Base-by-base conservation (phyloP, 1,140 invertebrate species). In the Ptiloglossa arizonensis region DNA sequence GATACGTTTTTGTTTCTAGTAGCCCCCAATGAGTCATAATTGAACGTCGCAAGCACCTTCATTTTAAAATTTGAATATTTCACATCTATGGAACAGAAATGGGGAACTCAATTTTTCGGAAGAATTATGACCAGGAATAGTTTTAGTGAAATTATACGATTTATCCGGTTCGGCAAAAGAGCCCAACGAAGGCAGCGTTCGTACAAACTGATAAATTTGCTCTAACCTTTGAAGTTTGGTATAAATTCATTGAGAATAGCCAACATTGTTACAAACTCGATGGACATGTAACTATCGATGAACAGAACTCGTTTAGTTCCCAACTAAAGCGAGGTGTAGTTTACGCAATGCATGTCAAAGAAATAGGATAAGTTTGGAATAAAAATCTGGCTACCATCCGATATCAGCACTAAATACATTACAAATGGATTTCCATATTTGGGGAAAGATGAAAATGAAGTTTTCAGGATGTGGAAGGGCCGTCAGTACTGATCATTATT, bases 381-480 rank as follows among this genome's bases (percentile, higher is more conserved):
- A 19, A 50, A 50, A 50, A 22, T 22, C 19, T 50, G 48, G 48
- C 22, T 50, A 19, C 5, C 48, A 8, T 50, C 48, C 5, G 48
- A 50, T 22, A n/a, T 50, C 19, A 57, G 80, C 15, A 82, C 24
- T 19, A 91, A 91, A 75, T 92, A 91, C 78, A 44, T 92, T n/a
- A n/a, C n/a, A n/a, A n/a, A n/a, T n/a, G n/a, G n/a, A n/a, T n/a
- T n/a, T n/a, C n/a, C n/a, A n/a, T 91, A 91, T 78, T 74, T 90
- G 15, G 88, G 87, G 66, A 88, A 89, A 76, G 88, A 90, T 76
- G 76, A n/a, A n/a, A n/a, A n/a, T n/a, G n/a, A n/a, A n/a, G n/a
- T 90, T 80, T 77, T 56, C 76, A 19, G 68, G 59, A 1, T 74
- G 71, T 48, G 83, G 84, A 64, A 84, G 77, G 69, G 90, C 75